phyloP scores from a whole-genome alignment of 2,797 vertebrate genomes.

The Mionectes olivaceus region DNA sequence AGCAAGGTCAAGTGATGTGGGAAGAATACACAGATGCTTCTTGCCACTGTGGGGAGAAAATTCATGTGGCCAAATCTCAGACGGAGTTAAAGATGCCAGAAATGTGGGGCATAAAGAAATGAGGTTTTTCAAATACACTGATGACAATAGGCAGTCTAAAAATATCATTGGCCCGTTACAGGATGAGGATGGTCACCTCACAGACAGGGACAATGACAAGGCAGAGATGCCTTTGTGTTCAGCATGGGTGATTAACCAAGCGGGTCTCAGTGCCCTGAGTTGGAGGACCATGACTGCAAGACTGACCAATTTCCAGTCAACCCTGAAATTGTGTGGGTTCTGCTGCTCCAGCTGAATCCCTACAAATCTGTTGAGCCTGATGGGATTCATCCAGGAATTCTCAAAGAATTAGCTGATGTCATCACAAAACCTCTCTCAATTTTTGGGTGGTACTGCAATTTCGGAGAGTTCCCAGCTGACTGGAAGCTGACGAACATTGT shows the following conservation, averaged over 20 bases:
- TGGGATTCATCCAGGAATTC: not conserved
- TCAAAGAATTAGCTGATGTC: not conserved
- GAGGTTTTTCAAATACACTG: not conserved
- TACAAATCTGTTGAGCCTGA: not conserved
- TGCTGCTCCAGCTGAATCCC: not conserved
- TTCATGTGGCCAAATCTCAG: not conserved
- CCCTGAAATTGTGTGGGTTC: not conserved
- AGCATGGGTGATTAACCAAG: not conserved
- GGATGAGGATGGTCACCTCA: not conserved
- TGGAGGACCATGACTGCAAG: not conserved
- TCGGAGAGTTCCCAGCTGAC: not conserved
- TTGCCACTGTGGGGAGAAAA: not conserved
- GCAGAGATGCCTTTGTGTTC: not conserved
- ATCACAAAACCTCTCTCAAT: not conserved
- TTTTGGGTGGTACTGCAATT: not conserved
- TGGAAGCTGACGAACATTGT: not conserved
- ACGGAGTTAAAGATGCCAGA: not conserved
- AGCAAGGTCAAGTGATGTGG: not conserved
- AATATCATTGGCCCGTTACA: not conserved
- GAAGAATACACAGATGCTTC: not conserved
- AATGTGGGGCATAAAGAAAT: not conserved
- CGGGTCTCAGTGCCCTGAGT: not conserved
- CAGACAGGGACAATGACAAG: not conserved
- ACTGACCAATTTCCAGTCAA: too few species aligned
- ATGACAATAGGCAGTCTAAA: too few species aligned